phyloP scores from a whole-genome alignment of 2,888 invertebrate genomes.

The Troides oblongomaculatus region DNA sequence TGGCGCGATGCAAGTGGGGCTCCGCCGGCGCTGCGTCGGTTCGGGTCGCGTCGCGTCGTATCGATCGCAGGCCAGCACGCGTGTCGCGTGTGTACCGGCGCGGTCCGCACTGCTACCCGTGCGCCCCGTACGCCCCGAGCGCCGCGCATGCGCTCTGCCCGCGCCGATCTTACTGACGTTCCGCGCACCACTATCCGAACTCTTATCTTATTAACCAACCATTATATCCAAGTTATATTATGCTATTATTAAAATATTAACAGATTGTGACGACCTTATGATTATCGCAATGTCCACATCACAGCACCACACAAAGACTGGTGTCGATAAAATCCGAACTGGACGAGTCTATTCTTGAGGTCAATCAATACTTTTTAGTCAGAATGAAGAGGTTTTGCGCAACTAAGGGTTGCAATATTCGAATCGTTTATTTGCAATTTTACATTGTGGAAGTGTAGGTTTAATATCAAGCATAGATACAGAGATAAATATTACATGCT shows the following conservation, averaged over 20 bases:
- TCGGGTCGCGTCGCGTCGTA: conserved; percentile 8
- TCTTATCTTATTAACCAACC: conserved; percentile 33
- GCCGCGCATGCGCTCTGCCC: conserved; percentile 65
- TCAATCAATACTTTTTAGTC: conserved; percentile 22
- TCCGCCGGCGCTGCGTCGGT: conserved; percentile 32
- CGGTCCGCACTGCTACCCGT: conserved; percentile 69
- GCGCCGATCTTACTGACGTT: conserved; percentile 35
- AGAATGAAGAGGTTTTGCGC: neutral
- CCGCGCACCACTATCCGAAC: conserved; percentile 12
- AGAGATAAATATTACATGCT: conserved; percentile 25
- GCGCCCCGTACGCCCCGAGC: conserved; percentile 36
- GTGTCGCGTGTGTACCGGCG: conserved; percentile 75
- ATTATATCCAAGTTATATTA: conserved; percentile 4
- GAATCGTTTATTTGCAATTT: conserved; percentile 16
- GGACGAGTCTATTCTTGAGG: neutral
- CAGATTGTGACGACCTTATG: neutral
- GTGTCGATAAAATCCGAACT: neutral
- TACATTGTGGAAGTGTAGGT: conserved; percentile 8
- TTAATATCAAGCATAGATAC: conserved; percentile 17
- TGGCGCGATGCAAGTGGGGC: conserved; percentile 34
- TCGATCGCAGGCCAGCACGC: conserved; percentile 50
- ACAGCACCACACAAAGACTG: neutral
- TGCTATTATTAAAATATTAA: conserved; percentile 7
- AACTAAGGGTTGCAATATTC: conserved; percentile 3
- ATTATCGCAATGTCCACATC: neutral